These are phyloP conservation scores for Hemistola chrysoprasaria DNA, from an alignment of 2,888 invertebrate genomes.

Conservation along the genomic window DNA sequence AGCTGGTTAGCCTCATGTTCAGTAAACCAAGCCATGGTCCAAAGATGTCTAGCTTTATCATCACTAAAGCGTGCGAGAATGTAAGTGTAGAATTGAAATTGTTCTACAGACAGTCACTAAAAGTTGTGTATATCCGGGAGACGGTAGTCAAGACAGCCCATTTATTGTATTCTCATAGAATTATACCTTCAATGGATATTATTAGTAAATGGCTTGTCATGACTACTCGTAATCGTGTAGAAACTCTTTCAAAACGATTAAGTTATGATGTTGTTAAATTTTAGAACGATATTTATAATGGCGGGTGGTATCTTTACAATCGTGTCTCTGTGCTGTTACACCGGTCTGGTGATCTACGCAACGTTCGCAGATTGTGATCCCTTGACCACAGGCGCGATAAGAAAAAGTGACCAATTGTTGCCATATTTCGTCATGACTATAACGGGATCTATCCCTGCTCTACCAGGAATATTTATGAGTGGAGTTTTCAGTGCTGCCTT, in stretches of 20 bases:
- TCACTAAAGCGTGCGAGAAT: constrained; percentile 86
- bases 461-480: constrained; percentile 93
- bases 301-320: constrained; percentile 89
- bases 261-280: constrained; percentile 31
- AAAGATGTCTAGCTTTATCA: constrained; percentile 90
- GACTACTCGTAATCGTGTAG: too few relatives aligned
- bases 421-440: constrained; percentile 93
- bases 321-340: constrained; percentile 90
- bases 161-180: too few relatives aligned
- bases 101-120: too few relatives aligned
- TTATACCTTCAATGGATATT: too few relatives aligned
- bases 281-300: constrained; percentile 88
- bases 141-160: too few relatives aligned
- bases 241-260: too few relatives aligned
- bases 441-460: constrained; percentile 86
- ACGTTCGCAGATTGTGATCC: constrained; percentile 94
- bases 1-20: constrained; percentile 91
- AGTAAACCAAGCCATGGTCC: constrained; percentile 94
- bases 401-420: constrained; percentile 87
- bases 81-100: too few relatives aligned
- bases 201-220: too few relatives aligned
- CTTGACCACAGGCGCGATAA: constrained; percentile 86
- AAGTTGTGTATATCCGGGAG: too few relatives aligned
- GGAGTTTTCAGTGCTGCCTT: constrained; percentile 94
- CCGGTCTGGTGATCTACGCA: constrained; percentile 93